phyloP scores from a whole-genome alignment of 2,797 vertebrate species.

The Malurus leucopterus region DNA sequence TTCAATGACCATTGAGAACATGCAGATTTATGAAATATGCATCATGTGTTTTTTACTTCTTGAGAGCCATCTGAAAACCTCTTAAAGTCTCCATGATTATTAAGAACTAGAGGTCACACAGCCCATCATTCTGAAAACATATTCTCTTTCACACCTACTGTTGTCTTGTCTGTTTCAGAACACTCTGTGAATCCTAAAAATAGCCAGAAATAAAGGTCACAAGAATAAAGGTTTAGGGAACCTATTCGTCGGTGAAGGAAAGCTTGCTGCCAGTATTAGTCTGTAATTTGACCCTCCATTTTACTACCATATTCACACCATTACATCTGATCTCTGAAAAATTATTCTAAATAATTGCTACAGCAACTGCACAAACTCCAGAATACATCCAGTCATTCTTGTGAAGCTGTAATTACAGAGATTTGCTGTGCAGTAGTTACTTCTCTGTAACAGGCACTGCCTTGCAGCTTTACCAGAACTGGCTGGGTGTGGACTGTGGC shows the following conservation, averaged over 20 bases:
- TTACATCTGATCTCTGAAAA: background rate
- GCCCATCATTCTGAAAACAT: background rate
- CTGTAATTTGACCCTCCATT: background rate
- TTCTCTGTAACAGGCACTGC: background rate
- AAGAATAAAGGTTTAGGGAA: background rate
- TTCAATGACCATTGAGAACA: background rate
- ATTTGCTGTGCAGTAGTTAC: background rate
- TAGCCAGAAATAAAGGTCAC: background rate
- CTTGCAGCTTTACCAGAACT: background rate
- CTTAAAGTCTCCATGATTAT: background rate
- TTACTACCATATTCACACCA: background rate
- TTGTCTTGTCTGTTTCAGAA: background rate
- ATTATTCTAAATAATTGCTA: background rate
- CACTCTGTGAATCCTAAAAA: conserved; percentile 1
- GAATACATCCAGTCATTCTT: background rate
- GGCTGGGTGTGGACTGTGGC: background rate
- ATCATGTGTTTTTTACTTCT: background rate
- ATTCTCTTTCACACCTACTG: background rate
- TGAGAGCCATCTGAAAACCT: background rate
- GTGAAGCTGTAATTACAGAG: background rate
- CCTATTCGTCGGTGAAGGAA: background rate
- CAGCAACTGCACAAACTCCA: background rate
- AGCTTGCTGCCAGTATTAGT: background rate
- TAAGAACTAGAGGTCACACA: background rate
- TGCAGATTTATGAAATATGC: background rate